phyloP scores from a whole-genome alignment of 2,113 vertebrate species.

The Pogonocichla stellata region DNA sequence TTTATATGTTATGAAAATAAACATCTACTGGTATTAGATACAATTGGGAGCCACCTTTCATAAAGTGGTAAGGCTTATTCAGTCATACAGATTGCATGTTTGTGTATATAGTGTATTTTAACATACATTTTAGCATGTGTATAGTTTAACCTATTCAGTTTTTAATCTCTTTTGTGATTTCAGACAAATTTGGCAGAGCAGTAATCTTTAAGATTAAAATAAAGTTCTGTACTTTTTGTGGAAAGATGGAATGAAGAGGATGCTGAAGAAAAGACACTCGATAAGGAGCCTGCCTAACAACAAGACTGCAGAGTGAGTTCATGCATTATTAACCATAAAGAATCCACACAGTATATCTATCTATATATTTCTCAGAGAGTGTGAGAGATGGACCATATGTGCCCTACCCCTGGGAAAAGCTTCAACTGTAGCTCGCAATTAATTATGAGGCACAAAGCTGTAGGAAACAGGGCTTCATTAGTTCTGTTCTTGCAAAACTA shows the following conservation, averaged over 20 bases:
- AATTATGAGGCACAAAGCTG: slow-evolving; percentile 37
- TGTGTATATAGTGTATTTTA: not conserved
- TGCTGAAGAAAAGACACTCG: not conserved
- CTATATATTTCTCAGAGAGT: slow-evolving; percentile 13
- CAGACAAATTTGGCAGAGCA: not conserved
- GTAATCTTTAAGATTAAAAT: not conserved
- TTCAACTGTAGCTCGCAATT: slow-evolving; percentile 36
- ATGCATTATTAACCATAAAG: slow-evolving; percentile 49
- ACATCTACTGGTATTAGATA: not conserved
- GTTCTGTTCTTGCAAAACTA: slow-evolving; percentile 10
- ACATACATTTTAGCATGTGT: not conserved
- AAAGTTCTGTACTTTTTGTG: not conserved
- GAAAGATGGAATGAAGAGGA: not conserved
- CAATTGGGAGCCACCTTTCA: not conserved
- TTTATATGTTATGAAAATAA: not conserved
- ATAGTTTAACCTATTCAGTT: not conserved
- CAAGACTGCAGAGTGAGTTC: not conserved
- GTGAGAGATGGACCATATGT: slow-evolving; percentile 50
- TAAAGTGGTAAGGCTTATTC: not conserved
- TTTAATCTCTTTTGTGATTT: not conserved
- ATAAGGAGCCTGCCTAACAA: not conserved
- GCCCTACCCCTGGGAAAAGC: slow-evolving; percentile 33
- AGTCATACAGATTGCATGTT: not conserved
- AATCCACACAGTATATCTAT: slow-evolving; percentile 1
- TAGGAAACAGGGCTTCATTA: slow-evolving; percentile 7